Evolutionary conservation across 2,113 vertebrate species (phyloP), one percentile per base, ranked within the genome.

Genomic region (Campylorhamphus procurvoides): DNA sequence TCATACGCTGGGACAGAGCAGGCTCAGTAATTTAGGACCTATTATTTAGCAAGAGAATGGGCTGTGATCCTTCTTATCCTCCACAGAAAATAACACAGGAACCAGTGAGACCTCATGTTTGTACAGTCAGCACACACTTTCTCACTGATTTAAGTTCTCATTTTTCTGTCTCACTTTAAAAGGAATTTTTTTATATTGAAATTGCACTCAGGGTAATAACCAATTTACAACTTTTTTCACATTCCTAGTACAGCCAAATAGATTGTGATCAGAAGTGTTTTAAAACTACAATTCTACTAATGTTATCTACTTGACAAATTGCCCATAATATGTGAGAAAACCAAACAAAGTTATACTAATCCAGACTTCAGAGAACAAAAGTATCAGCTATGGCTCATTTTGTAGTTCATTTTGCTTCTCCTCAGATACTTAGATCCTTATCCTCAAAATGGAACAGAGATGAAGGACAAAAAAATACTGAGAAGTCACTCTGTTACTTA

Each of bases 231-330:
- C 52, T 88, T 95, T 94, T 91, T 94, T 47, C 90, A 52, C 76
- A 62, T 94, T 84, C 52, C n/a, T 82, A 49, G 73, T 72, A 80
- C 79, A 95, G 93, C 75, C 89, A 95, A 92, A 89, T 94, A 94
- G 92, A 96, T 93, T 87, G 75, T 80, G 81, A 96, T 97, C 83
- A 88, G 37, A 77, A 93, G 64, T 88, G 84, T 81, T 94, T 91
- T 94, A 88, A 94, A 91, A 75, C 82, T 80, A 91, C 87, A 95
- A 67, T 97, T 91, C 87, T 67, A 77, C 91, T 98, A 97, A 95
- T 89, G 83, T 87, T 97, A 96, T 96, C 96, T 96, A 85, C 69
- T 95, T 97, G 97, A 97, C 96, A 98, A 97, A 98, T 96, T 97
- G 95, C 94, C 94, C 92, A 83, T 97, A 94, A 96, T 94, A 94